Base-by-base conservation (phyloP, 1,140 invertebrate genomes). In the Brachystomella parvula region DNA sequence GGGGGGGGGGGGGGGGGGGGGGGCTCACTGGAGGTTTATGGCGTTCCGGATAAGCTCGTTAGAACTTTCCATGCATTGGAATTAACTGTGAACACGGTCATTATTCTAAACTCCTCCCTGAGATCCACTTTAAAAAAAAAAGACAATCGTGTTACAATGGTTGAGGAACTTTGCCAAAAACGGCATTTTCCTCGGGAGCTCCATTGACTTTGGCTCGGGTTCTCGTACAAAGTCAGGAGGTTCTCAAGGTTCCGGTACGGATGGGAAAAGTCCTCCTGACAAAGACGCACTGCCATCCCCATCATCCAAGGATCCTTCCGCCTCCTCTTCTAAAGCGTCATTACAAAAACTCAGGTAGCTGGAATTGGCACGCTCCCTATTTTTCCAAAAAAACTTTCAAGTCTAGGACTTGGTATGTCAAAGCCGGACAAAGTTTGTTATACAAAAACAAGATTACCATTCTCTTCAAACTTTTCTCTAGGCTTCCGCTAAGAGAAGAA, bases 121-220 rank as follows among this genome's bases (percentile, higher is more conserved):
- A 39, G 19, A 39, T 39, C 35, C 35, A 39, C 35, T 39, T 39
- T 19, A 6, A 6, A 39, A 19, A 39, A 19, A 39, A 19, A 39
- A 39, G 35, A 39, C 35, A 39, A 39, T 39, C 35, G 19, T 39
- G 6, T 39, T 19, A n/a, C n/a, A n/a, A n/a, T n/a, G n/a, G 6
- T 9, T 39, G 35, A 6, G 35, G 35, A 39, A 39, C 35, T 39
- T 53, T 53, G 49, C 49, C 49, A 53, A 53, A 24, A 53, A 53
- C n/a, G n/a, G 21, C 15, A 15, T 17, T 6, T 6, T 12, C 12
- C 12, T 17, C 3, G 49, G 24, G 6, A 24, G 6, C 49, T 53
- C 49, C 49, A 53, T 53, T 53, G 15, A 53, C 49, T 53, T 53
- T 53, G 49, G 49, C 49, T 53, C 49, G 6, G 15, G 49, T n/a